Conservation (phyloP, 1,140 invertebrate genomes). For the Hyphantria cunea region DNA sequence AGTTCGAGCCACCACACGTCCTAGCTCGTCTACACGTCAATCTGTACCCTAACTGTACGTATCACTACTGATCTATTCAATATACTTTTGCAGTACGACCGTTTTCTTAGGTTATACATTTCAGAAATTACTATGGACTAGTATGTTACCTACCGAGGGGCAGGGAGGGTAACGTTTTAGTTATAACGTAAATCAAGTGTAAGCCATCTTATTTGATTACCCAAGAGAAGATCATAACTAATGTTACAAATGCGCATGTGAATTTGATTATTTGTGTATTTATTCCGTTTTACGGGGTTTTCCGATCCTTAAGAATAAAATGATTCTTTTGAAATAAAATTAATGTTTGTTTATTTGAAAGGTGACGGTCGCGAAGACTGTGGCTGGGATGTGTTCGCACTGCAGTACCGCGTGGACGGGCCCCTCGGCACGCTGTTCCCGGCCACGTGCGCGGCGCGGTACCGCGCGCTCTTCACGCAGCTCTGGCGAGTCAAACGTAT, state of each 20-base stretch:
- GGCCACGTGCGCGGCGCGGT: slow-evolving; percentile 89
- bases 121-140: too few relatives aligned
- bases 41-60: slow-evolving; percentile 85
- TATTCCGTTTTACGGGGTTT: too few relatives aligned
- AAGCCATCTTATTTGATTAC: too few relatives aligned
- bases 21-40: slow-evolving; percentile 93
- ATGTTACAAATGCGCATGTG: too few relatives aligned
- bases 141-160: too few relatives aligned
- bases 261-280: too few relatives aligned
- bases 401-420: slow-evolving; percentile 96
- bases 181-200: too few relatives aligned
- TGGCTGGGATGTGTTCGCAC: slow-evolving; percentile 97
- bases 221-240: too few relatives aligned
- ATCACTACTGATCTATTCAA: not conserved
- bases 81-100: not conserved
- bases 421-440: slow-evolving; percentile 97
- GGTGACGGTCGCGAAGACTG: slow-evolving; percentile 86
- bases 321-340: too few relatives aligned
- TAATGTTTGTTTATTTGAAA: slow-evolving; percentile 14
- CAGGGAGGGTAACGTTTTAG: too few relatives aligned
- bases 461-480: slow-evolving; percentile 94
- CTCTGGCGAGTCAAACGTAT: slow-evolving; percentile 97
- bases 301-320: too few relatives aligned
- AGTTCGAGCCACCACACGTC: slow-evolving; percentile 96
- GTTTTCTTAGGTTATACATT: too few relatives aligned